phyloP scores from a whole-genome alignment of 2,888 invertebrate genomes.

The Aromia moschata region DNA sequence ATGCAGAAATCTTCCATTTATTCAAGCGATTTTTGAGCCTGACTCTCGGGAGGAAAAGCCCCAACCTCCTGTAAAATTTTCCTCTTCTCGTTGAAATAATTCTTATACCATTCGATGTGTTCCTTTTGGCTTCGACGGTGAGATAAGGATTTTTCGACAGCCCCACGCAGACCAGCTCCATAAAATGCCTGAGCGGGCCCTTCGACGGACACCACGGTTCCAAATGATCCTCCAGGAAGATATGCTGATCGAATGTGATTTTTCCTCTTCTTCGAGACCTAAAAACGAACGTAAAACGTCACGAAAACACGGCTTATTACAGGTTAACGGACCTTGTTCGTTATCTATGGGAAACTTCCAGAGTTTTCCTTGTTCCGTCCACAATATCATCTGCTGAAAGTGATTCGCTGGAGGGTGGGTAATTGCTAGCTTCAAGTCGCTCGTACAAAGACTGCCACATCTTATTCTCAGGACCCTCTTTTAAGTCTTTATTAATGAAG shows the following conservation, averaged over 20 bases:
- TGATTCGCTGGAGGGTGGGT: slow-evolving; percentile 84
- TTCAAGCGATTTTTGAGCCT: slow-evolving; percentile 23
- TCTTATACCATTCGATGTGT: slow-evolving; percentile 90
- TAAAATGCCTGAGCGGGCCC: slow-evolving; percentile 94
- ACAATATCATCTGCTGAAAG: slow-evolving; percentile 91
- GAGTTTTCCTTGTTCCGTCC: slow-evolving; percentile 94
- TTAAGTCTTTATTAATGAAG: slow-evolving; percentile 64
- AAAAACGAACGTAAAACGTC: slow-evolving; percentile 32
- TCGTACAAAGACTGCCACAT: slow-evolving; percentile 76
- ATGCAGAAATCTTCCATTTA: too few relatives aligned
- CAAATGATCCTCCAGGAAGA: slow-evolving; percentile 89
- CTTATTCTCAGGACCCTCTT: slow-evolving; percentile 61
- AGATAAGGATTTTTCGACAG: slow-evolving; percentile 94
- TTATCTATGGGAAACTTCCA: slow-evolving; percentile 99
- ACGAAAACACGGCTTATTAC: too few relatives aligned
- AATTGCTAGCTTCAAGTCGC: slow-evolving; percentile 73
- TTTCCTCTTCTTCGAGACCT: slow-evolving; percentile 74
- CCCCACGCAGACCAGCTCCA: slow-evolving; percentile 95
- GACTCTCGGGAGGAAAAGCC: slow-evolving; percentile 62
- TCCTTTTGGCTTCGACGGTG: slow-evolving; percentile 87
- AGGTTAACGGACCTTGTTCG: slow-evolving; percentile 83
- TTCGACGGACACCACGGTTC: slow-evolving; percentile 88
- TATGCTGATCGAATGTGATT: slow-evolving; percentile 88
- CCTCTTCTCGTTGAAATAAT: slow-evolving; percentile 87
- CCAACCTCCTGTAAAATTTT: slow-evolving; percentile 75